Evolutionary conservation across 2,888 invertebrate genomes (phyloP), one percentile per base, ranked within the genome.

Genomic region (Drosophila vallismaia): DNA sequence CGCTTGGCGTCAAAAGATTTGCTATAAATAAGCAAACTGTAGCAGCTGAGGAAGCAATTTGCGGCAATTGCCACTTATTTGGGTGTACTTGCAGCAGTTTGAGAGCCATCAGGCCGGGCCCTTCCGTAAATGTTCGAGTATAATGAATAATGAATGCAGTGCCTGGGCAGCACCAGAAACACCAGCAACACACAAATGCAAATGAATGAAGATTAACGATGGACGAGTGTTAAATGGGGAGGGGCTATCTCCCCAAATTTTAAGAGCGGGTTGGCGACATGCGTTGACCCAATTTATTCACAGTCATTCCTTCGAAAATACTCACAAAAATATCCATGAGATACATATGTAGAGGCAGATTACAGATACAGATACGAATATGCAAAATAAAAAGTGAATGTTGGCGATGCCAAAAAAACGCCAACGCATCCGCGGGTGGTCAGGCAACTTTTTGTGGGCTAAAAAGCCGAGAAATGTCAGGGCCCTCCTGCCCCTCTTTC

Each of bases 11-110:
- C 70, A 71, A 71, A 71, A 74, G 58, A 69, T 70, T 70, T 72
- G 71, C 71, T 71, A 71, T 71, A 71, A 73, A 71, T 74, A 73
- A 55, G 70, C 40, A 33, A 62, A 51, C 33, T 36, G 50, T 36
- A 14, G 36, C 56, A 45, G 38, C 50, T 71, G 77, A 67, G 74
- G 51, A 71, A 76, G 71, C 76, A 87, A 84, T 87, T 87, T 82
- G 83, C 44, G 76, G 76, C 86, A 84, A 84, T 84, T 84, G 84
- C 87, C 86, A 74, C 74, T 54, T 71, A 56, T 67, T 69, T 52
- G 36, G 55, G 45, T 49, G 72, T 67, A 68, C 45, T 68, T 28
- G 19, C 42, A 56, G 74, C 78, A 76, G 76, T 75, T 76, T 77
- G 59, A 63, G 60, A 71, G 70, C 12, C 63, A 14, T 4, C 12